Evolutionary conservation across 2,888 invertebrate species (phyloP), one percentile per base, ranked within the genome.

Genomic region (Morinoia aosen): DNA sequence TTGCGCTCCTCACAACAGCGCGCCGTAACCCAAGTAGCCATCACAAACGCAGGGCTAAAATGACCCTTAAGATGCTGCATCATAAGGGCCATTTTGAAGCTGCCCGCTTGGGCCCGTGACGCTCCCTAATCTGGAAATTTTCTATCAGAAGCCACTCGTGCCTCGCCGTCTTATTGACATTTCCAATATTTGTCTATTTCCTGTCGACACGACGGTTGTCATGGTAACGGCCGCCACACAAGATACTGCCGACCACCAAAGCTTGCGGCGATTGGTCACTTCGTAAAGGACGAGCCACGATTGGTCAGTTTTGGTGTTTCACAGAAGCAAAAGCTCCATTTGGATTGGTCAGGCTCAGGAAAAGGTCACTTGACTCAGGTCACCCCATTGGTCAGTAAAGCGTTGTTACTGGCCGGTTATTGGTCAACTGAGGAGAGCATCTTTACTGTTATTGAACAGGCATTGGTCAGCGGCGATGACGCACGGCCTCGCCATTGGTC

Each of bases 101-200:
- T n/a, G 58, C 40, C 61, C 93, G 96, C 95, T 95, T 96, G 95
- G 95, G 96, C 95, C 96, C 95, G 95, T 95, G 94, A 95, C 95
- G 95, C 95, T 96, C 96, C 96, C 96, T 96, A 96, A 96, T 96
- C 96, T 96, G 96, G 96, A 96, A 96, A 96, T 96, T 96, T 96
- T 96, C 96, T 96, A 96, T 96, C 96, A 96, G 96, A 96, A 96
- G 96, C 96, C 96, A 96, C 96, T 96, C 96, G 96, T 96, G 96
- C 95, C 96, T 96, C 96, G 96, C 96, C 96, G 96, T 96, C 96
- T 96, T 96, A 96, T 96, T 96, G 96, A 96, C 96, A 96, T 96
- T 96, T 96, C 96, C 96, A 96, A 96, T 96, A 96, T 96, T 96
- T 96, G 96, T 96, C 96, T 96, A 96, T 96, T 96, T 96, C 96